Evolutionary conservation across 2,113 vertebrate species (phyloP).

Genomic region (Takifugu bimaculatus): DNA sequence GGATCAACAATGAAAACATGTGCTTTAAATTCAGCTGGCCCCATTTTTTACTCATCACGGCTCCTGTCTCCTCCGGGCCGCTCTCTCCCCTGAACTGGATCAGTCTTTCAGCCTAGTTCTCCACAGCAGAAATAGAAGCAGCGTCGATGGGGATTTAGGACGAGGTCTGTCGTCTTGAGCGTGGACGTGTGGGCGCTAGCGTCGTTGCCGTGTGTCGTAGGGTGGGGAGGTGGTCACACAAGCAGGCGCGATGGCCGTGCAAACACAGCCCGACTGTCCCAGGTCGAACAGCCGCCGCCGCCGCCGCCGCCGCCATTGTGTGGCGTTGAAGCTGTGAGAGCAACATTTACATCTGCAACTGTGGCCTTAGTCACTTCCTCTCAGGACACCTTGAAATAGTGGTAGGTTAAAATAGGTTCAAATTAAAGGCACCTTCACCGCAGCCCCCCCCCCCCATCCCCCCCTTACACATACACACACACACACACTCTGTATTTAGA

Average conservation of each 20-base stretch:
- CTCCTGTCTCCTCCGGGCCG: constrained; percentile 9
- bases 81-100: constrained; percentile 43
- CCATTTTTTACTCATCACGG: constrained; percentile 22
- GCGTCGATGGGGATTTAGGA: constrained; percentile 59
- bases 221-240: too few relatives aligned
- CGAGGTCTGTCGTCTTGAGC: constrained; percentile 53
- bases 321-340: background rate
- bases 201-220: constrained; percentile 19
- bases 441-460: background rate
- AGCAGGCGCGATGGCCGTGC: too few relatives aligned
- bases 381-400: constrained; percentile 1
- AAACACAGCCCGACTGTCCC: too few relatives aligned
- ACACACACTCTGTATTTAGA: constrained; percentile 19
- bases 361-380: too few relatives aligned
- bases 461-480: background rate
- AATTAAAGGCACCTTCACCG: constrained; percentile 44
- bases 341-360: constrained; percentile 32
- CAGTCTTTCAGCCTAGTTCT: constrained; percentile 71
- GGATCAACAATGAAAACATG: constrained; percentile 56
- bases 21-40: constrained; percentile 50
- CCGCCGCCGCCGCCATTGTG: too few relatives aligned
- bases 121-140: constrained; percentile 71
- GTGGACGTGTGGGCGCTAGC: constrained; percentile 15
- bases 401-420: constrained; percentile 48
- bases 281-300: too few relatives aligned